Base-by-base conservation (phyloP, 2,888 invertebrate genomes). In the Bugulina stolonifera region DNA sequence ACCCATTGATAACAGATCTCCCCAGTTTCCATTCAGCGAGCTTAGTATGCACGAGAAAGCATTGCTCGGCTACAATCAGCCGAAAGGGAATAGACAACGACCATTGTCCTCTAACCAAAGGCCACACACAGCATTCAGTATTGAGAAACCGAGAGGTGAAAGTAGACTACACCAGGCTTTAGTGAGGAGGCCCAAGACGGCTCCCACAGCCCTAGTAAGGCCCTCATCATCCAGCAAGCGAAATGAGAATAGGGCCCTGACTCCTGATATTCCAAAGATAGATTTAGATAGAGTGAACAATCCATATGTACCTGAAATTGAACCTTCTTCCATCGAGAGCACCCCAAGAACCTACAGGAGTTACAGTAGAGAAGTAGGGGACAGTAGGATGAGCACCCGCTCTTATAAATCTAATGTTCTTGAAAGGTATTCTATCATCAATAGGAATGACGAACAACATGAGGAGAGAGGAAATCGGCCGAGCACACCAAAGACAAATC, bases 11-110 rank as follows among this genome's bases (percentile, higher is more conserved):
- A 69, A 29, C 0, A 71, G 80, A 3, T 75, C 77, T 0, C 72
- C 72, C 0, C 77, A 77, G 43, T 73, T 75, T 32, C 80, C 80
- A 0, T 78, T 73, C 74, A 80, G 80, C 72, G 76, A 75, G 27
- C 74, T 80, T 54, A 76, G 78, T 14, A 79, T 78, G 77, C 75
- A 78, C 43, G 78, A 79, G 29, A 76, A 76, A 58, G 80, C 80
- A 43, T 74, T 80, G 3, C 74, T 75, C 14, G 76, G 77, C 27
- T 55, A 78, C 71, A 35, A 73, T 29, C 71, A 34, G 25, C 54
- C 54, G 32, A 55, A 23, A 35, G 34, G 35, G 1, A 64, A 32
- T 10, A 64, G 27, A 32, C 64, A 64, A n/a, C 64, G 64, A 64
- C 64, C 64, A 32, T 14, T 14, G 14, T 55, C 55, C 5, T 55